phyloP scores from a whole-genome alignment of 2,113 vertebrate species.

The Gavialis gangeticus region DNA sequence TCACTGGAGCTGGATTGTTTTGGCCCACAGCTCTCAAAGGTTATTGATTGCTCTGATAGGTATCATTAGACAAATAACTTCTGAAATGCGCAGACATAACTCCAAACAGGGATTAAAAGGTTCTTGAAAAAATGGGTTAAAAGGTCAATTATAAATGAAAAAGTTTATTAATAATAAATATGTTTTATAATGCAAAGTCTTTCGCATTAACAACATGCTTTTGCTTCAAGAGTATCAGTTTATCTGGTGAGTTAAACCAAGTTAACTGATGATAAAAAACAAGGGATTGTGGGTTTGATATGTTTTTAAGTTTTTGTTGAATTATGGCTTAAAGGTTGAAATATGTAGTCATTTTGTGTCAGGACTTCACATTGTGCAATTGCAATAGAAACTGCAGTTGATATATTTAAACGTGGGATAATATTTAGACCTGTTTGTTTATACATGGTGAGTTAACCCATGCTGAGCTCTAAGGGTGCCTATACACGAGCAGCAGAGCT shows the following conservation, averaged over 20 bases:
- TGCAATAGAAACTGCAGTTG: not conserved
- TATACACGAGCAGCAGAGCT: too few relatives aligned
- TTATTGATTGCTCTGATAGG: not conserved
- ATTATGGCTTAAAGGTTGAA: not conserved
- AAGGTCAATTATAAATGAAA: not conserved
- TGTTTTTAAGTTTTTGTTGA: not conserved
- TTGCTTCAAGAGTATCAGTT: not conserved
- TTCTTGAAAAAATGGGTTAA: not conserved
- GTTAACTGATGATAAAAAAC: not conserved
- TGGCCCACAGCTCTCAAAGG: too few relatives aligned
- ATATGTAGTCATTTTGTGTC: accelerated
- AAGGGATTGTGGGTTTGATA: not conserved
- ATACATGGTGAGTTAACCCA: too few relatives aligned
- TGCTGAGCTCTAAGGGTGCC: too few relatives aligned
- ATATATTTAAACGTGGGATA: not conserved
- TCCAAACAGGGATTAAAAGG: not conserved
- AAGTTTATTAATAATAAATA: not conserved
- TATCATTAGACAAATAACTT: not conserved
- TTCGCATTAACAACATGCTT: not conserved
- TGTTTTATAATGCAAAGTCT: not conserved
- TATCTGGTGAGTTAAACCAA: not conserved
- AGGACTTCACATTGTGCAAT: not conserved
- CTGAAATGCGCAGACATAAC: not conserved
- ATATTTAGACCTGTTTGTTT: not conserved
- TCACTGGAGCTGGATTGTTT: too few relatives aligned